phyloP scores from a whole-genome alignment of 2,888 invertebrate species.

The Papilio demoleus region DNA sequence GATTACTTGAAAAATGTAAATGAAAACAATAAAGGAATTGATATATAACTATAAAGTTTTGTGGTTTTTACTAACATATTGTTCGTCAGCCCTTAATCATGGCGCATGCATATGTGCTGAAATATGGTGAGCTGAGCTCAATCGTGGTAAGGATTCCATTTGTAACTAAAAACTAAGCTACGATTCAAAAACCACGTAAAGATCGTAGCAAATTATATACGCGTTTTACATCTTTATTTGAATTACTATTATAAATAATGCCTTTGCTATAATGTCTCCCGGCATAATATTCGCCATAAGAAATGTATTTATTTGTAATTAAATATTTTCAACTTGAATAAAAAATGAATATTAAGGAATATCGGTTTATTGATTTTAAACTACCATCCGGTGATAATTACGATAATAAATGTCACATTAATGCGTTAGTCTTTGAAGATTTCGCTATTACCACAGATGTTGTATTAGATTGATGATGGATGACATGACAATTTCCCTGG shows the following conservation, averaged over 20 bases:
- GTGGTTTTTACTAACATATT: no score
- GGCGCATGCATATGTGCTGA: no score
- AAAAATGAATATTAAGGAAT: not conserved
- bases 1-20: constrained; percentile 5
- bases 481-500: constrained; percentile 66
- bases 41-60: not conserved
- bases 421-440: constrained; percentile 40
- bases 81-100: no score
- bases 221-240: no score
- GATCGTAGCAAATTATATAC: no score
- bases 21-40: not conserved
- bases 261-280: no score
- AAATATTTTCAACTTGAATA: constrained; percentile 1
- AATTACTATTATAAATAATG: no score
- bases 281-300: no score
- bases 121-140: no score
- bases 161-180: not conserved
- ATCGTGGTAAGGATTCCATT: not conserved
- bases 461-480: constrained; percentile 61
- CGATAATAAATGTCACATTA: constrained; percentile 34
- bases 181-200: no score
- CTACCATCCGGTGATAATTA: constrained; percentile 34
- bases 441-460: constrained; percentile 55
- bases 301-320: not conserved
- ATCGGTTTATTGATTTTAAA: constrained; percentile 28